A percentile compares a stretch with the other conserved stretches of the same genome.
Evolutionary conservation across 2,888 invertebrate genomes (phyloP).

Genomic region (Pycnomerus fuliginosus): DNA sequence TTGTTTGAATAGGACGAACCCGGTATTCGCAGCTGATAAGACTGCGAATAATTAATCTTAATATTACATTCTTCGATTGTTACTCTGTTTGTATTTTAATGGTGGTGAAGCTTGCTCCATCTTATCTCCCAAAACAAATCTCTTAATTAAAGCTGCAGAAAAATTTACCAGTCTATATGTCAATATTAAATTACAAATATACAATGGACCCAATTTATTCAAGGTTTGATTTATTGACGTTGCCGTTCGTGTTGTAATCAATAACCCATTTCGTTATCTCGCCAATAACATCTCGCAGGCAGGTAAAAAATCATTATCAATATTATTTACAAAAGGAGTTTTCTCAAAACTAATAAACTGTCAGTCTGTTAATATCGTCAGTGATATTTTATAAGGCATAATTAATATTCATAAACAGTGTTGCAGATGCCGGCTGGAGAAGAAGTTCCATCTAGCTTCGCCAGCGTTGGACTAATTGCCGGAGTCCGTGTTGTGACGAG

Average conservation of each 20-base stretch:
- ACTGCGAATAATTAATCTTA: slow-evolving; percentile 50
- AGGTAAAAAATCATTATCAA: slow-evolving; percentile 14
- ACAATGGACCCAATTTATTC: slow-evolving; percentile 28
- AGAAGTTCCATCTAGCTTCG: too few relatives aligned
- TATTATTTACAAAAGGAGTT: slow-evolving; percentile 2
- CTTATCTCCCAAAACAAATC: slow-evolving; percentile 37
- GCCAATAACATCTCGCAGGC: slow-evolving; percentile 11
- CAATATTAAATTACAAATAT: slow-evolving; percentile 38
- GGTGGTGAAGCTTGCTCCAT: slow-evolving; percentile 4
- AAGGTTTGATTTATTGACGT: slow-evolving; percentile 21
- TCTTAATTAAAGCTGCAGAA: slow-evolving; percentile 37
- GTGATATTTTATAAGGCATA: slow-evolving; percentile 37
- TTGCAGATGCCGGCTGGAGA: slow-evolving; percentile 40
- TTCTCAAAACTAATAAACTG: slow-evolving; percentile 14
- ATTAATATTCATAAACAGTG: slow-evolving; percentile 51
- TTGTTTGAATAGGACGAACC: slow-evolving; percentile 51
- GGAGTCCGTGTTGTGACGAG: slow-evolving; percentile 52
- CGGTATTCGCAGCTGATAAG: slow-evolving; percentile 44
- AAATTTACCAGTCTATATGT: slow-evolving; percentile 31
- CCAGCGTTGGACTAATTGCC: slow-evolving; percentile 52
- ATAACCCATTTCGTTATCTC: slow-evolving; percentile 14
- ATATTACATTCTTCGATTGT: slow-evolving; percentile 51
- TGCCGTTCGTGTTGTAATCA: slow-evolving; percentile 26
- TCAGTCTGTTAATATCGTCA: slow-evolving; percentile 26
- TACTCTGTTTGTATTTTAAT: slow-evolving; percentile 6